Evolutionary conservation across 2,888 invertebrate species (phyloP), one percentile per base, ranked within the genome.

Genomic region (Ophraella communa): DNA sequence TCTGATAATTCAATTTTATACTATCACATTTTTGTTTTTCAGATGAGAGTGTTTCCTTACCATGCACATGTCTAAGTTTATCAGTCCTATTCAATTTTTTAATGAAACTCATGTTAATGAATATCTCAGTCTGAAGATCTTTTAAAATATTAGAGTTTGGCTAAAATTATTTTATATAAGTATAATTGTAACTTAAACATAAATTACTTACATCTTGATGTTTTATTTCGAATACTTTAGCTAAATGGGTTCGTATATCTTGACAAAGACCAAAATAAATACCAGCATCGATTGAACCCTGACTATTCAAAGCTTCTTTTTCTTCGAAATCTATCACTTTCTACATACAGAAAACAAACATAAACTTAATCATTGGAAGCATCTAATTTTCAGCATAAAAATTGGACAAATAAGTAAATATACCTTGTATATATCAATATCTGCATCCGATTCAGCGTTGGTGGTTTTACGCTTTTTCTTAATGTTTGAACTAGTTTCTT

Each of bases 1-100:
- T 98, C 82, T 98, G 96, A 59, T 96, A 85, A 73, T 94, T 92
- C 55, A 98, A 83, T 78, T 96, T 93, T 72, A 93, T 92, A 59
- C 92, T 92, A 77, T 98, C 97, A 0, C 96, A 95, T 72, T 91
- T 89, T 75, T 92, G 91, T 79, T 96, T 96, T 70, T 94, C 94
- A 74, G 89, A 88, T 73, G 90, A 90, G 4, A 96, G 84, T 11
- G 88, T 87, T 81, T 96, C 96, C 55, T 95, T 86, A 0, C 93
- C 91, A 66, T 90, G 87, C 74, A 94, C 91, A 35, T 94, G 91
- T 2, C 94, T 88, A 54, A 95, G 91, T 82, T 97, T 96, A 76
- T 95, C 95, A 74, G 95, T 84, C 18, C 96, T 87, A 81, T 97
- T 97, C 1, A 96, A 82, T 81, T 95, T 96, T 78, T 95, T 96